Evolutionary conservation across 2,888 invertebrate genomes (phyloP).

Genomic region (Caenorhabditis sp.): DNA sequence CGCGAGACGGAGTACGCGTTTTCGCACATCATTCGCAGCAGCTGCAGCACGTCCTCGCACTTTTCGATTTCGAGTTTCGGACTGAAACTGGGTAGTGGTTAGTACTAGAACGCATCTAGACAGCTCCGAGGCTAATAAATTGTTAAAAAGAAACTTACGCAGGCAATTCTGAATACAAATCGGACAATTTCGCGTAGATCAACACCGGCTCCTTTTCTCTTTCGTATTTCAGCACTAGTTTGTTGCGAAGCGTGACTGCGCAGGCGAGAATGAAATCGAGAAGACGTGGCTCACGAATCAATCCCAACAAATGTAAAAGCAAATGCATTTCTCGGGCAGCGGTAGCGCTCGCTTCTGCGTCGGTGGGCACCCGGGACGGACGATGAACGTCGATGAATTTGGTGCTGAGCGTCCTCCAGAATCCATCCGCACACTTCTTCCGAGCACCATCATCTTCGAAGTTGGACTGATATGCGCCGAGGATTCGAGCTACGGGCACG

Average conservation of each 20-base stretch:
- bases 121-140: too few relatives aligned
- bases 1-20: conserved; percentile 22
- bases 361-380: background rate
- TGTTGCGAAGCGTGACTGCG: conserved; percentile 27
- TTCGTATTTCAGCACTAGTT: conserved; percentile 22
- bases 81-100: conserved; percentile 10
- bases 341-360: background rate
- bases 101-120: too few relatives aligned
- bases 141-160: too few relatives aligned
- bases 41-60: conserved; percentile 36
- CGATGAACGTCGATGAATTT: conserved; percentile 22
- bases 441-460: background rate
- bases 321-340: background rate
- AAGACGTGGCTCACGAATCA: conserved; percentile 19
- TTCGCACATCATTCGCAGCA: conserved; percentile 19
- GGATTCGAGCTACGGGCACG: conserved; percentile 38
- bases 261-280: conserved; percentile 37
- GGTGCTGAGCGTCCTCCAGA: conserved; percentile 22
- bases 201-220: too few relatives aligned
- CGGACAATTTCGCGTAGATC: conserved; percentile 18
- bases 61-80: conserved; percentile 26
- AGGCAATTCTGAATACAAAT: conserved; percentile 14
- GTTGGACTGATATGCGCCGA: conserved; percentile 35
- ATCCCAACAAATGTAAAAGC: conserved; percentile 28
- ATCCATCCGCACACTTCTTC: conserved; percentile 49